Evolutionary conservation across 2,888 invertebrate genomes (phyloP), one percentile per base, ranked within the genome.

Genomic region (Antitype chi): DNA sequence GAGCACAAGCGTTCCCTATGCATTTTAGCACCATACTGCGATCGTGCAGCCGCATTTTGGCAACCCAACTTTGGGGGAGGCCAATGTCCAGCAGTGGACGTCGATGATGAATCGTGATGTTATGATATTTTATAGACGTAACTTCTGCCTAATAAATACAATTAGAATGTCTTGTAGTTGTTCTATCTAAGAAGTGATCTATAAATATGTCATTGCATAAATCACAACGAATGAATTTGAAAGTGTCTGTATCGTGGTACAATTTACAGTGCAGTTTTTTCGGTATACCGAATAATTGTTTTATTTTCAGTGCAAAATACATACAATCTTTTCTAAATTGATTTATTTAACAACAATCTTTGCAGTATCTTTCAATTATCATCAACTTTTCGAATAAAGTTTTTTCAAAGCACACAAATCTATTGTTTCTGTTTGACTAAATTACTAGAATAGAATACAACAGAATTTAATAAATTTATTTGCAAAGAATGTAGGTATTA

Each of bases 211-310:
- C 53, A 25, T 28, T 62, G 17, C 17, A 62, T 62, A 62, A 62
- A 74, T 74, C 76, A 47, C 6, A 4, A 20, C 8, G 52, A 47
- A 28, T 76, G 43, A 43, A 60, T 60, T 60, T 43, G 60, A 74
- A 74, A 74, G 52, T 76, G 8, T 52, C 15, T 17, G n/a, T n/a
- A 17, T 17, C 2, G 68, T 55, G 20, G 13, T 32, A 32, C 47
- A 38, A 17, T 74, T 32, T 43, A 52, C 38, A n/a, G 6, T 28
- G 4, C 20, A 28, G 9, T 38, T 74, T 7, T 60, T 60, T n/a
- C 38, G 9, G 23, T 25, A 13, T 53, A 43, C n/a, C 9, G 28
- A 43, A 62, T 23, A 70, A 25, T 25, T 43, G 15, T 17, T 53
- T 43, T 23, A 43, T 53, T 70, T 73, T 57, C 28, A 43, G 60